phyloP scores from a whole-genome alignment of 2,113 vertebrate species.

The Peromyscus leucopus region DNA sequence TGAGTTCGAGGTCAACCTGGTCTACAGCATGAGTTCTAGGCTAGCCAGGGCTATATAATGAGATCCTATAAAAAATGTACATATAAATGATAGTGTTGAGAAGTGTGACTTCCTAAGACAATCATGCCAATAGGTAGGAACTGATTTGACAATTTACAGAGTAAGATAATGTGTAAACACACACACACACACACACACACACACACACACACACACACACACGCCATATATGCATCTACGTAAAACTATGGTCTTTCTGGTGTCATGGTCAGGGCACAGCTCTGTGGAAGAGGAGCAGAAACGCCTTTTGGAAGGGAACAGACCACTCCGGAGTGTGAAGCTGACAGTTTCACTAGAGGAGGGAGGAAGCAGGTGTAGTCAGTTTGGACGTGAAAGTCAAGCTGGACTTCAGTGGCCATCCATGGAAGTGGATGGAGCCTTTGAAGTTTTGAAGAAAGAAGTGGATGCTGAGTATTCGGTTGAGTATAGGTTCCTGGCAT shows the following conservation, averaged over 20 bases:
- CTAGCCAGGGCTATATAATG: neutral
- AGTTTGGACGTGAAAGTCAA: neutral
- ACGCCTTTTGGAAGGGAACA: neutral
- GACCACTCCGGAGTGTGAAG: neutral
- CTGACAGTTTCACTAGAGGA: neutral
- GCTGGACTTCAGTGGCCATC: neutral
- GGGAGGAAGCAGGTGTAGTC: neutral
- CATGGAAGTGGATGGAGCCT: accelerated
- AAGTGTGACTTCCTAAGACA: neutral
- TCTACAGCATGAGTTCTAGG: neutral
- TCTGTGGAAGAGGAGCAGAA: neutral
- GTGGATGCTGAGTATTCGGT: neutral
- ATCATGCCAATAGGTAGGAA: neutral
- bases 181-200: neutral
- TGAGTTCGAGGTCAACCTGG: neutral
- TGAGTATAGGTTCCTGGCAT: neutral
- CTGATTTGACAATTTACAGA: neutral
- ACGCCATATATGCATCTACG: neutral
- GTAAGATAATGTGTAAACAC: neutral
- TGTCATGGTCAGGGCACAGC: neutral
- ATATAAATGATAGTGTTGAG: neutral
- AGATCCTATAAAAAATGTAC: neutral
- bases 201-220: neutral
- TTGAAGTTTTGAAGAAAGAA: neutral
- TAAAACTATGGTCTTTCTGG: neutral